Conservation (phyloP, 2,797 vertebrate species). For the Pangasius mekongensis region DNA sequence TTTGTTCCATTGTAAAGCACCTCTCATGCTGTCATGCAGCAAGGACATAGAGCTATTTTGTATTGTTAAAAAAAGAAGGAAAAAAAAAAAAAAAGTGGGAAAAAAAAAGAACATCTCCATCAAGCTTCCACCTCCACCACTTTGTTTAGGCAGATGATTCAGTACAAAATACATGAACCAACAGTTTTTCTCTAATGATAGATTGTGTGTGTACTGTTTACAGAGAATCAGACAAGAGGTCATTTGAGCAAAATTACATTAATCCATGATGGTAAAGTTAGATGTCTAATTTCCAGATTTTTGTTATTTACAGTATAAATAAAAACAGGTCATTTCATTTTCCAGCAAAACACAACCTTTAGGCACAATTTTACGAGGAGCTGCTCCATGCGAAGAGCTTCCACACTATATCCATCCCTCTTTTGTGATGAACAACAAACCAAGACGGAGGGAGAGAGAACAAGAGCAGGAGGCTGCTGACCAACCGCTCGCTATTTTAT, state of each 20-base stretch:
- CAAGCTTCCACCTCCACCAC: conserved; percentile 14
- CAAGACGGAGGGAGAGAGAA: conserved; percentile 73
- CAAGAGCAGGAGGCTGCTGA: conserved; percentile 56
- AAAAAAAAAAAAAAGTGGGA: neutral
- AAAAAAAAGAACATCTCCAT: neutral
- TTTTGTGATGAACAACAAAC: conserved; percentile 80
- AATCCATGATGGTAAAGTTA: conserved; percentile 33
- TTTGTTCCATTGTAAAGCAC: conserved; percentile 59
- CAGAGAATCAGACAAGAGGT: conserved; percentile 35
- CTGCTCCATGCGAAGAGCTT: conserved; percentile 77
- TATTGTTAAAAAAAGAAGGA: neutral
- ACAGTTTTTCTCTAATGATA: conserved; percentile 14
- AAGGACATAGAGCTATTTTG: conserved; percentile 11
- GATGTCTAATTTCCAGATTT: neutral
- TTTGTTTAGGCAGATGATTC: conserved; percentile 13
- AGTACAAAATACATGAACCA: conserved; percentile 39
- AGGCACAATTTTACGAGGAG: conserved; percentile 75
- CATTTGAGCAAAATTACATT: conserved; percentile 36
- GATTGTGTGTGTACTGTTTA: conserved; percentile 20
- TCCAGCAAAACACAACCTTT: conserved; percentile 55
- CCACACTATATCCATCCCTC: conserved; percentile 80
- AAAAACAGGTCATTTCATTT: conserved; percentile 61
- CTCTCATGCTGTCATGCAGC: conserved; percentile 35
- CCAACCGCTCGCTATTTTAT: conserved; percentile 61
- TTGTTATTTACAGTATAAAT: conserved; percentile 20